Percentiles rank a stretch among this genome's conserved stretches.
These are phyloP conservation scores for Drosophila lacertosa DNA, from an alignment of 1,140 invertebrate genomes.

Conservation along the genomic window DNA sequence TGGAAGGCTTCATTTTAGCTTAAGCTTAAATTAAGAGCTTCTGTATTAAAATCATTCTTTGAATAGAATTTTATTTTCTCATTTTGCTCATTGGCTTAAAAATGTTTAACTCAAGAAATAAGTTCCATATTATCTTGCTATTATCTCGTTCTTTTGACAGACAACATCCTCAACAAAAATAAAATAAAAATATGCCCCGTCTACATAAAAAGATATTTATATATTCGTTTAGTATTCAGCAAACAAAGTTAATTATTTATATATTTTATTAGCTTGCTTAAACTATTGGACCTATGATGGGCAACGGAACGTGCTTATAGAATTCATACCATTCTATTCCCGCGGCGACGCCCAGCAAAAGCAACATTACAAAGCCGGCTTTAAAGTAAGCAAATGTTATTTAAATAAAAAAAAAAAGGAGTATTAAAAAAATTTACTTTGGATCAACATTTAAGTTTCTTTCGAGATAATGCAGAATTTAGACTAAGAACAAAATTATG, in stretches of 20 bases:
- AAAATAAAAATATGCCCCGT: not conserved
- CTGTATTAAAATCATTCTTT: no score
- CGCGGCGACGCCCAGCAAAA: not conserved
- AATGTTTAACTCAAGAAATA: no score
- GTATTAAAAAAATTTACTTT: not conserved
- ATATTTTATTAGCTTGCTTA: not conserved
- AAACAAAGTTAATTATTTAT: not conserved
- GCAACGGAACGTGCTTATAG: not conserved
- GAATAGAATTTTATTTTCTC: not conserved
- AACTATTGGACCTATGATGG: constrained; percentile 31
- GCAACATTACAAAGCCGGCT: not conserved
- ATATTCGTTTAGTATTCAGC: not conserved
- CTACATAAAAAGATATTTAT: not conserved
- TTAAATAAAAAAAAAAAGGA: not conserved
- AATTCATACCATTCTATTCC: constrained; percentile 11
- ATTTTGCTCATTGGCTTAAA: no score
- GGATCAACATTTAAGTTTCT: not conserved
- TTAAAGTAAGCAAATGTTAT: not conserved
- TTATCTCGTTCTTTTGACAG: not conserved
- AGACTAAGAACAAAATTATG: no score
- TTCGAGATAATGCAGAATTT: not conserved
- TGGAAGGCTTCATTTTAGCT: no score
- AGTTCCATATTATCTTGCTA: no score
- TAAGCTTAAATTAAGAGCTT: no score
- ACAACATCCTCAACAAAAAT: not conserved